phyloP scores from a whole-genome alignment of 1,140 invertebrate genomes.

The Laupala kohalensis region DNA sequence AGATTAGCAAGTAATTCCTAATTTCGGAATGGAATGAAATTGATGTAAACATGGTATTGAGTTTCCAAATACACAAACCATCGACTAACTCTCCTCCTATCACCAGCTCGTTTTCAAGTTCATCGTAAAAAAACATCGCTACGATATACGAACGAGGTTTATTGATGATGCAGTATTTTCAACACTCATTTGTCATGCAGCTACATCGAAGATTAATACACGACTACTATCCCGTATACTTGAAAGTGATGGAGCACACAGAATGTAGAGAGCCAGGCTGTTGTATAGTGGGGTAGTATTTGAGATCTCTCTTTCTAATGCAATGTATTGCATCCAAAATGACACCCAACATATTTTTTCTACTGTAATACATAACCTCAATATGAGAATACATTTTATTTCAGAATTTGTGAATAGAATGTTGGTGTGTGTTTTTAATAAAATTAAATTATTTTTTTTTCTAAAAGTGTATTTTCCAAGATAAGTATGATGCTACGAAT shows the following conservation, averaged over 20 bases:
- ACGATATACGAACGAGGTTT: not conserved
- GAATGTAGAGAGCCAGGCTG: not conserved
- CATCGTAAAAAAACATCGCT: not conserved
- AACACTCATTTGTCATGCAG: not conserved
- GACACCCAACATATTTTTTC: not conserved
- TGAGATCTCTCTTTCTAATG: not conserved
- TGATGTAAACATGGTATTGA: not conserved
- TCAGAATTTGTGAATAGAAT: not conserved
- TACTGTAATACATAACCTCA: not conserved
- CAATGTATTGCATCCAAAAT: not conserved
- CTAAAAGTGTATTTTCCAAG: no score
- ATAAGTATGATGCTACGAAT: no score
- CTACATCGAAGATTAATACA: not conserved
- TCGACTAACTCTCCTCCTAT: not conserved
- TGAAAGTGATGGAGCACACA: not conserved
- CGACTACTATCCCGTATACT: not conserved
- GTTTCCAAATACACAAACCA: not conserved
- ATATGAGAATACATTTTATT: not conserved
- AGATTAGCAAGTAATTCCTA: not conserved
- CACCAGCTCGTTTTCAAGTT: not conserved
- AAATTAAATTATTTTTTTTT: no score
- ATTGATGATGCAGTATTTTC: not conserved
- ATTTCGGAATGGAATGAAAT: not conserved
- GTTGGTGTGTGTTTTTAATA: no score
- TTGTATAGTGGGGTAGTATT: not conserved